These are phyloP conservation scores for Hydroisotoma schaefferi DNA, from an alignment of 2,888 invertebrate genomes.

Conservation along the genomic window DNA sequence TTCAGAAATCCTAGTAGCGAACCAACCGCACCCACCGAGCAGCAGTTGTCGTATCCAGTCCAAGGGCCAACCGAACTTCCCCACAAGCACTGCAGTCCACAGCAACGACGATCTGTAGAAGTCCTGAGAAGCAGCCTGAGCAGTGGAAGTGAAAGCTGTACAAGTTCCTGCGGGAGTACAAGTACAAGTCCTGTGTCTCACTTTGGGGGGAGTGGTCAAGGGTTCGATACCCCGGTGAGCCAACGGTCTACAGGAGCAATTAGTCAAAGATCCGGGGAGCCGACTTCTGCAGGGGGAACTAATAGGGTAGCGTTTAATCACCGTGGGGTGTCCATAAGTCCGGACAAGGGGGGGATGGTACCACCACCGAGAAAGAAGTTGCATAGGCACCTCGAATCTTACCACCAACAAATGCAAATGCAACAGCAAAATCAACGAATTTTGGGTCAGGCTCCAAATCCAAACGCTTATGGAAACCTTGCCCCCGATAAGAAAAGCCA, in stretches of 20 bases:
- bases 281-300: background rate
- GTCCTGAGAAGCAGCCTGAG: background rate
- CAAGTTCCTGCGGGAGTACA: background rate
- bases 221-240: background rate
- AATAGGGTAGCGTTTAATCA: background rate
- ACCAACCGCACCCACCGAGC: no score
- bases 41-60: background rate
- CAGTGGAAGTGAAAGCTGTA: background rate
- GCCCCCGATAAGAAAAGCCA: no score
- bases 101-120: conserved; percentile 6
- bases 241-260: background rate
- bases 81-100: background rate
- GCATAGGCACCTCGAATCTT: no score
- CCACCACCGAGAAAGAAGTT: no score
- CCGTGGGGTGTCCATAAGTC: no score
- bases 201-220: background rate
- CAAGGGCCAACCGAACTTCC: background rate
- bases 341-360: no score
- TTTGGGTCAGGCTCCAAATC: no score
- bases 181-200: conserved; percentile 9
- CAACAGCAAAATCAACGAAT: no score
- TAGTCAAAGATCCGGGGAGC: background rate
- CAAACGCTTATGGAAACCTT: no score
- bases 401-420: no score
- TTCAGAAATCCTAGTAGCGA: no score